phyloP scores from a whole-genome alignment of 2,888 invertebrate genomes.

The Blomia tropicalis region DNA sequence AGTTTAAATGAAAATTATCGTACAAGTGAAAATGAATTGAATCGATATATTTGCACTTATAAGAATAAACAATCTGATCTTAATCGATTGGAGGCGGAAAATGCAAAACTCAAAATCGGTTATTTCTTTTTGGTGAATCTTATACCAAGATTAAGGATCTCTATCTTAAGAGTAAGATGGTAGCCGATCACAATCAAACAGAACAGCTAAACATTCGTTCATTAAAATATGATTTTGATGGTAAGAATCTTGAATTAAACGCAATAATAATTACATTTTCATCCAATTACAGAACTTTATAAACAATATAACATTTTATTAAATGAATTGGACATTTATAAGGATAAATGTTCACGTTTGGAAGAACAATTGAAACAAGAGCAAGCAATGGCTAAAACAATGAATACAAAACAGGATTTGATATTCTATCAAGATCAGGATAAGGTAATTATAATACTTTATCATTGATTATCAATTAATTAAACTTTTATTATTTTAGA shows the following conservation, averaged over 20 bases:
- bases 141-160: neutral
- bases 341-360: neutral
- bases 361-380: neutral
- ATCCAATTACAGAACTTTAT: neutral
- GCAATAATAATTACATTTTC: neutral
- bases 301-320: neutral
- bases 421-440: neutral
- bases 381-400: neutral
- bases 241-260: neutral
- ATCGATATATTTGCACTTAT: neutral
- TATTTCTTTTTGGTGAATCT: conserved; percentile 6
- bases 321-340: neutral
- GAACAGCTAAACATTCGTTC: neutral
- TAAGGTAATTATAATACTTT: neutral
- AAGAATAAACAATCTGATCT: neutral
- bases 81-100: neutral
- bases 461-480: neutral
- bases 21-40: neutral
- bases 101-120: neutral
- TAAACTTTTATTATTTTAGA: neutral
- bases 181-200: neutral
- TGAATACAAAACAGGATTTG: neutral
- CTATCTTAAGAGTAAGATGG: neutral
- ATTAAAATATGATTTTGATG: neutral
- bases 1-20: conserved; percentile 10